phyloP scores from a whole-genome alignment of 2,113 vertebrate genomes.

The Rhinolophus sinicus region DNA sequence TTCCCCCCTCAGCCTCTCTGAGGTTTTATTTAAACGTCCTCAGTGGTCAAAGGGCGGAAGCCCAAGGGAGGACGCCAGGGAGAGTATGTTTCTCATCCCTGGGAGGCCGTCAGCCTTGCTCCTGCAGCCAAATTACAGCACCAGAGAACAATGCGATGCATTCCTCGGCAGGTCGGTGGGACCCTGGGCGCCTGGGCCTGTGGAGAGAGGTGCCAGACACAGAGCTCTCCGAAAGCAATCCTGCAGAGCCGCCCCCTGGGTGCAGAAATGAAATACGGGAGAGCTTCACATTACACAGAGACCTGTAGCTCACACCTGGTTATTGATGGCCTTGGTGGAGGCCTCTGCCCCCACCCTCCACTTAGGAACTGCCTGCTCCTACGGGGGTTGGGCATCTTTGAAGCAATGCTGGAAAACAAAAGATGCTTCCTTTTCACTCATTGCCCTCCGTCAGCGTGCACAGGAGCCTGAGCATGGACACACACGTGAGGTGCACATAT shows the following conservation, averaged over 20 bases:
- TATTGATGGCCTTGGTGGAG: slow-evolving; percentile 87
- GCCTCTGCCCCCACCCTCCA: slow-evolving; percentile 84
- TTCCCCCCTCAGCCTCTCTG: slow-evolving; percentile 57
- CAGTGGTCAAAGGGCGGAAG: slow-evolving; percentile 67
- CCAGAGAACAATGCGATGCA: slow-evolving; percentile 89
- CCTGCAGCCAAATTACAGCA: slow-evolving; percentile 88
- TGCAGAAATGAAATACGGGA: slow-evolving; percentile 90
- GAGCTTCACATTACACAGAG: slow-evolving; percentile 88
- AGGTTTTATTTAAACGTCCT: slow-evolving; percentile 62
- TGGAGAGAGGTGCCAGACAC: slow-evolving; percentile 91
- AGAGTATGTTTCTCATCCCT: slow-evolving; percentile 69
- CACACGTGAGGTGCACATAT: not conserved
- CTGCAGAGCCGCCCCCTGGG: slow-evolving; percentile 87
- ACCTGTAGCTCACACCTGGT: slow-evolving; percentile 89
- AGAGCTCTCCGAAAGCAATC: slow-evolving; percentile 89
- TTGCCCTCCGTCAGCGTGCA: slow-evolving; percentile 5
- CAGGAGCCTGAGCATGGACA: not conserved
- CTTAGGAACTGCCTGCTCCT: slow-evolving; percentile 64
- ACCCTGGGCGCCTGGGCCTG: slow-evolving; percentile 87
- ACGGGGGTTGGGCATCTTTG: slow-evolving; percentile 82
- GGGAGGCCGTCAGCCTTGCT: slow-evolving; percentile 68
- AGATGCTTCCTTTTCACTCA: slow-evolving; percentile 49
- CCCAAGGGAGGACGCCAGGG: slow-evolving; percentile 52
- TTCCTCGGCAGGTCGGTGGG: slow-evolving; percentile 89
- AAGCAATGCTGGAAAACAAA: slow-evolving; percentile 81